Percentiles rank a stretch among this genome's conserved stretches.
Conservation (phyloP, 2,797 vertebrate genomes). For the Pseudochromis fuscus region DNA sequence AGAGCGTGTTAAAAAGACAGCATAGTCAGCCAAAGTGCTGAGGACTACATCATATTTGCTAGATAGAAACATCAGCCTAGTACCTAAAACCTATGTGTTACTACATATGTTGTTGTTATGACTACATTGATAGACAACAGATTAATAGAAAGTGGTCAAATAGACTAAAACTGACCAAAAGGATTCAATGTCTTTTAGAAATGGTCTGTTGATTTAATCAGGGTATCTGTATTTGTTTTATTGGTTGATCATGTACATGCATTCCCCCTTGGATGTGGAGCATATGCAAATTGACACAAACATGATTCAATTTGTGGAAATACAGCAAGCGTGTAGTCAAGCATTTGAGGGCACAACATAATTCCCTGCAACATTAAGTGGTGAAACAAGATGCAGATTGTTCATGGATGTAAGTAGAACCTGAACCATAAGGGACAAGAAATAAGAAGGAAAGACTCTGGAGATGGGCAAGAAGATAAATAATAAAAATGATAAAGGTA, state of each 20-base stretch:
- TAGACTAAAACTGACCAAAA: background rate
- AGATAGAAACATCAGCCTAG: no score
- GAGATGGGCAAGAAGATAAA: constrained; percentile 8
- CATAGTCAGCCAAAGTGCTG: no score
- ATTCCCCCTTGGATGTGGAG: constrained; percentile 9
- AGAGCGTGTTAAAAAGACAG: no score
- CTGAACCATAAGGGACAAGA: constrained; percentile 51
- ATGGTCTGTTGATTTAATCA: background rate
- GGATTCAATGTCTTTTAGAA: background rate
- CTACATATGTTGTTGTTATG: no score
- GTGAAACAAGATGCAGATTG: constrained; percentile 55
- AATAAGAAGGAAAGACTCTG: constrained; percentile 13
- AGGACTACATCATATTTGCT: no score
- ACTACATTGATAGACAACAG: no score
- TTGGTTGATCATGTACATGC: constrained; percentile 1
- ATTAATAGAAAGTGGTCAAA: background rate
- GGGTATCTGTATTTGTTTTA: constrained; percentile 19
- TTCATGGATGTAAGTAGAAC: constrained; percentile 21
- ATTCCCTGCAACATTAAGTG: constrained; percentile 60
- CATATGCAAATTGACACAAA: constrained; percentile 34
- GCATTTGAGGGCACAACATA: constrained; percentile 39
- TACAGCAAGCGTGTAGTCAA: constrained; percentile 19
- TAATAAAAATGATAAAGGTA: constrained; percentile 61
- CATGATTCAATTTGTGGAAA: constrained; percentile 51
- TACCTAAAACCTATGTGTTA: no score